Base-by-base conservation (phyloP, 2,797 vertebrate genomes). In the Arctocebus calabarensis region DNA sequence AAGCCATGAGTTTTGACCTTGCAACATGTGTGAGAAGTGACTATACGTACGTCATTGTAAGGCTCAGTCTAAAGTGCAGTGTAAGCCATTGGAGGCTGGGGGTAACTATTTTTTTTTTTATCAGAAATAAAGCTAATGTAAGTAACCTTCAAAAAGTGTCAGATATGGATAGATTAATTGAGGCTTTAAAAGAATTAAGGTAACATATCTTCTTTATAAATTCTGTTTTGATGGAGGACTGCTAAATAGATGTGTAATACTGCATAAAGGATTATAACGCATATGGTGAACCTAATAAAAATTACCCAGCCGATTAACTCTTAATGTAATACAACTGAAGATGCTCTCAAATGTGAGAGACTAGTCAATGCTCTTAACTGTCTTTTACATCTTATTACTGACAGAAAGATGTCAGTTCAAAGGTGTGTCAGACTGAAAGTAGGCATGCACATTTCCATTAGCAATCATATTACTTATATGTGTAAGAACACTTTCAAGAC, bases 161-260 rank as follows among this genome's bases (percentile, higher is more conserved):
- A 32, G 25, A 59, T 45, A 45, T 23, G 32, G 3, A 23, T 66
- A 90, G 25, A 22, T 83, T 48, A 77, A 88, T 45, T 77, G 2
- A 27, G 85, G 5, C 22, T 83, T 83, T 71, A 78, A 83, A 84
- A 62, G 25, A 82, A 95, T 66, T 37, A 23, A 84, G 6, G 2
- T 68, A 85, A 89, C 16, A 59, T 40, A 16, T 40, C 1, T 37
- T 73, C 27, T 68, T 95, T 78, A 71, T 1, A 62, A 70, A n/a
- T 6, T 82, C 29, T 66, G 3, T n/a, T 25, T 52, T 68, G 32
- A 40, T 20, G 2, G 23, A 66, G 1, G 45, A 0, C 43, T 87
- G 40, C 6, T 90, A 87, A 87, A 79, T 68, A 70, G 74, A 81
- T 88, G 40, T 82, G 22, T 89, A 92, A 55, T 27, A 83, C 77